These are phyloP conservation scores for Camponotus vicinus DNA, from an alignment of 1,140 invertebrate species.

Conservation along the genomic window DNA sequence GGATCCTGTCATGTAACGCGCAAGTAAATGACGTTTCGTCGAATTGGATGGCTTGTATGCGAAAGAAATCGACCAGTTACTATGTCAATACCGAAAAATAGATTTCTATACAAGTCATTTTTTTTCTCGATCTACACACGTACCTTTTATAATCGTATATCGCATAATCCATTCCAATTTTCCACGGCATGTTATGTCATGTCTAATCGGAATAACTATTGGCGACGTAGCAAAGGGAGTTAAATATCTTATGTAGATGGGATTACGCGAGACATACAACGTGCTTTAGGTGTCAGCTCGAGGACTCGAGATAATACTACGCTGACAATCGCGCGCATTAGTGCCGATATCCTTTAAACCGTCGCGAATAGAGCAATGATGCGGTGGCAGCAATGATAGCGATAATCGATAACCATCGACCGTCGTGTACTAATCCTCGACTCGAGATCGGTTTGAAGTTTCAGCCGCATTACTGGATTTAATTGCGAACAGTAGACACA, in stretches of 20 bases:
- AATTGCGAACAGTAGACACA: constrained; percentile 29
- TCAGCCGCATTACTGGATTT: constrained; percentile 22
- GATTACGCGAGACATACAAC: constrained; percentile 61
- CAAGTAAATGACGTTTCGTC: constrained; percentile 6
- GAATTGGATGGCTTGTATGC: constrained; percentile 17
- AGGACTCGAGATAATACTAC: constrained; percentile 65
- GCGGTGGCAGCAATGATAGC: constrained; percentile 16
- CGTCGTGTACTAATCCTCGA: not conserved
- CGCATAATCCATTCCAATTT: constrained; percentile 28
- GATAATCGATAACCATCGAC: constrained; percentile 62
- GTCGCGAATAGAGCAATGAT: constrained; percentile 63
- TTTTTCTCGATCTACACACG: not conserved
- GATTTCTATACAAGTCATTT: not conserved
- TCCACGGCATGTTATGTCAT: not conserved
- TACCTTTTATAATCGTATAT: not conserved
- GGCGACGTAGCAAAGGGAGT: not conserved
- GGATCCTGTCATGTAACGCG: constrained; percentile 15
- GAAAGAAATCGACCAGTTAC: not conserved
- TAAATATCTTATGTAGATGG: constrained; percentile 66
- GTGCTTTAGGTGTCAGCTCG: constrained; percentile 25
- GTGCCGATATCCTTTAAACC: constrained; percentile 63
- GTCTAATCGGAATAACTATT: constrained; percentile 31
- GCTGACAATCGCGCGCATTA: constrained; percentile 76
- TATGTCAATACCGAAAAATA: not conserved
- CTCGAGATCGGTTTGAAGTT: constrained; percentile 24